Percentiles rank a stretch among this genome's conserved stretches.
Evolutionary conservation across 2,113 vertebrate species (phyloP).

Genomic region (Polypterus senegalus): DNA sequence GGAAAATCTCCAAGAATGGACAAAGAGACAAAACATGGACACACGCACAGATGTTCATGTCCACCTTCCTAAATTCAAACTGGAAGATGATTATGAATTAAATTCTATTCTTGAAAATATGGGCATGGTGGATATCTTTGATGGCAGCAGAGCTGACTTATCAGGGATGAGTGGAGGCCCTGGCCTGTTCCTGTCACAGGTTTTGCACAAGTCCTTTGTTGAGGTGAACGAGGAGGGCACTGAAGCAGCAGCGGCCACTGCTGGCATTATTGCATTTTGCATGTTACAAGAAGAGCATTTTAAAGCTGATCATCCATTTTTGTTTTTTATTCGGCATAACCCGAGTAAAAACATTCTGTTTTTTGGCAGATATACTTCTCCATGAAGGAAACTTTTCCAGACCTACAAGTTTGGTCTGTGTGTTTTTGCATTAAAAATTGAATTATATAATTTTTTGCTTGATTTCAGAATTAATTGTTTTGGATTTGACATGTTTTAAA

Average conservation of each 20-base stretch:
- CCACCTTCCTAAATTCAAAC: conserved; percentile 70
- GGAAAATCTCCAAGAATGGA: conserved; percentile 72
- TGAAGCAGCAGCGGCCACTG: conserved; percentile 77
- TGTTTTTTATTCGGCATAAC: conserved; percentile 80
- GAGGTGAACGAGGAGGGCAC: conserved; percentile 92
- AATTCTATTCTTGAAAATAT: conserved; percentile 44
- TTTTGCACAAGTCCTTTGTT: conserved; percentile 75
- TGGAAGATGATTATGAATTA: conserved; percentile 69
- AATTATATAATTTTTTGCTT: too few species aligned
- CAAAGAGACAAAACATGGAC: conserved; percentile 44
- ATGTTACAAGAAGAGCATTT: conserved; percentile 56
- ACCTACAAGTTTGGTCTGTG: too few species aligned
- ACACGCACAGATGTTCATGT: conserved; percentile 40
- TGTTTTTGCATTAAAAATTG: too few species aligned
- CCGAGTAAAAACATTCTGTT: conserved; percentile 61
- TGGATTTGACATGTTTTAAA: too few species aligned
- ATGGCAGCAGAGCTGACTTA: conserved; percentile 51
- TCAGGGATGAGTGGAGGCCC: conserved; percentile 62
- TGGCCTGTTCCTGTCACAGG: conserved; percentile 65
- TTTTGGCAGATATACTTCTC: conserved; percentile 55
- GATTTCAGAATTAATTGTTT: too few species aligned
- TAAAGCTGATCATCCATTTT: conserved; percentile 72
- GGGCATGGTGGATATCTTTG: conserved; percentile 70
- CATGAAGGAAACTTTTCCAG: conserved; percentile 19
- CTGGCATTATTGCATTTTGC: conserved; percentile 31